phyloP scores from a whole-genome alignment of 2,113 vertebrate genomes.

The Capreolus pygargus region DNA sequence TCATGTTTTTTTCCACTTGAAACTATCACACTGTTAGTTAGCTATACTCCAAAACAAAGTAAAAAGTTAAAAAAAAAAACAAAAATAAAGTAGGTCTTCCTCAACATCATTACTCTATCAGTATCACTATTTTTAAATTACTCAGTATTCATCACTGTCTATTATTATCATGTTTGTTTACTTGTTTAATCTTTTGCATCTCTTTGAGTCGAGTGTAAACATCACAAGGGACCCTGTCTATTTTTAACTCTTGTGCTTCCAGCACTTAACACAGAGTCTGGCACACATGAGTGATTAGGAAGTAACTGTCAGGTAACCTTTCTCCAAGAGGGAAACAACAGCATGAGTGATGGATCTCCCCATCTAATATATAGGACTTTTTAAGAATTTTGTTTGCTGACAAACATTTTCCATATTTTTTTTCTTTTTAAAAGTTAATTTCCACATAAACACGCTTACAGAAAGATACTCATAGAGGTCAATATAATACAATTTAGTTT shows the following conservation, averaged over 20 bases:
- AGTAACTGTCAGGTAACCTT: neutral
- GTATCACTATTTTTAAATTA: neutral
- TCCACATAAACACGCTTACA: slow-evolving; percentile 77
- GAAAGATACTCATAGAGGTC: slow-evolving; percentile 76
- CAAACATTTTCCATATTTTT: neutral
- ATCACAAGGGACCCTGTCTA: neutral
- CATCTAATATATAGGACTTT: neutral
- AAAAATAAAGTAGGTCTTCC: neutral
- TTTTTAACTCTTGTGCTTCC: neutral
- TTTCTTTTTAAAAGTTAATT: slow-evolving; percentile 78
- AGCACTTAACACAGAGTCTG: neutral
- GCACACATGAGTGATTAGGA: neutral
- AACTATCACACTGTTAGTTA: neutral
- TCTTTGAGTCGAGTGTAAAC: neutral
- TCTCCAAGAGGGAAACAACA: neutral
- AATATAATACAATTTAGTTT: slow-evolving; percentile 80
- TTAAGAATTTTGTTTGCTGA: neutral
- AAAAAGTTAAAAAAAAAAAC: neutral
- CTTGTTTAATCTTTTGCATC: neutral
- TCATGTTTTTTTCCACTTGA: neutral
- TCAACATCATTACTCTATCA: neutral
- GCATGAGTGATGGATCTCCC: neutral
- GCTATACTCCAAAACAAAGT: neutral
- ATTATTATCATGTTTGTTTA: neutral
- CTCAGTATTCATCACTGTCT: neutral